Evolutionary conservation across 1,140 invertebrate genomes (phyloP).

Genomic region (Streblospio benedicti): DNA sequence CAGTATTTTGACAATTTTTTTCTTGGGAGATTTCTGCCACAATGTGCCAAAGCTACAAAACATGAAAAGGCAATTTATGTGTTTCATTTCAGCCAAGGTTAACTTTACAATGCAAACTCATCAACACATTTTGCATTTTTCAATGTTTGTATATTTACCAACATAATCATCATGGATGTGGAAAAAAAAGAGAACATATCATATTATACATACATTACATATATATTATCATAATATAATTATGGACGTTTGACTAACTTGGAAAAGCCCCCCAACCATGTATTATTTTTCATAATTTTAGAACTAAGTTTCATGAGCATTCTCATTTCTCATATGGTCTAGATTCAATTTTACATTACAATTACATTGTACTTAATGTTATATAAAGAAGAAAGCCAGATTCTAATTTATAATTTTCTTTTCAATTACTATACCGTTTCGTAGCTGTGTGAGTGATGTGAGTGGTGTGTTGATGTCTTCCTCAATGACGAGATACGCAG

Average conservation of each 20-base stretch:
- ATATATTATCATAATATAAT: neutral
- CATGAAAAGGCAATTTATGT: too few species aligned
- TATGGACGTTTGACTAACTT: too few species aligned
- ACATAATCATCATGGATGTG: neutral
- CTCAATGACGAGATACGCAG: constrained; percentile 32
- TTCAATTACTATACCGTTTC: constrained; percentile 20
- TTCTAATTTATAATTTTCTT: too few species aligned
- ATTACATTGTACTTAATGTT: neutral
- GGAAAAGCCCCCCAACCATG: too few species aligned
- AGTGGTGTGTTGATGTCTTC: constrained; percentile 33
- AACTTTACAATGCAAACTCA: neutral
- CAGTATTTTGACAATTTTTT: constrained; percentile 30
- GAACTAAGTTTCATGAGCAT: neutral
- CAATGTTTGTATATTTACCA: neutral
- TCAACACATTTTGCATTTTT: neutral
- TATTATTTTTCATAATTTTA: too few species aligned
- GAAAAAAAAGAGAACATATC: neutral
- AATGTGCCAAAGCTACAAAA: constrained; percentile 33
- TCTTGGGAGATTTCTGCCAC: constrained; percentile 34
- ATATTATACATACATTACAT: neutral
- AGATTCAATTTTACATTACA: neutral
- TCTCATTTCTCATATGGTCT: neutral
- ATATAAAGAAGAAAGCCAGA: neutral
- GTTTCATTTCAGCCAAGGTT: too few species aligned
- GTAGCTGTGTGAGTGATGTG: constrained; percentile 28